Evolutionary conservation across 1,140 invertebrate genomes (phyloP), one percentile per base, ranked within the genome.

Genomic region (Drosophila pachea): DNA sequence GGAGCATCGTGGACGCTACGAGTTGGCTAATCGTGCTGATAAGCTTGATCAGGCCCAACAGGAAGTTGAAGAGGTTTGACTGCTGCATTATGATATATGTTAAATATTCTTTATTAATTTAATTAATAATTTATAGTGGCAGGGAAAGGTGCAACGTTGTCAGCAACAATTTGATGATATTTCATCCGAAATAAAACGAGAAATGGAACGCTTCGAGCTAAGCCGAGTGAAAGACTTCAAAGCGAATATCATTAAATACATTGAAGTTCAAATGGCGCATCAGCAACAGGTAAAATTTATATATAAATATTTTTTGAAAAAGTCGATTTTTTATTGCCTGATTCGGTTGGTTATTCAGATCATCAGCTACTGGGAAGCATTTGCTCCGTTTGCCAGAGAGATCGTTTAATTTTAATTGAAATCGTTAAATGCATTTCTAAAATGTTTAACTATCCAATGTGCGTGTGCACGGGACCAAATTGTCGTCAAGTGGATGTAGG

Each of bases 101-200:
- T 48, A 31, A 12, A 33, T 43, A 6, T 16, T 0, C 9, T 14
- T 29, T 38, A 29, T 1, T 16, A 2, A 33, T 3, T 9, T 60
- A 33, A 16, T 1, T 4, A 32, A 0, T 45, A 48, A 55, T 29
- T 3, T 5, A 0, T 88, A 97, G 92, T 99, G 97, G 96, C 97
- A 99, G 89, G 92, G 95, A 1, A 99, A 99, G 90, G 97, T 99
- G 7, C 97, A 99, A 83, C 93, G 97, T 74, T 96, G 97, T 7
- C 96, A 99, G 89, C 96, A 98, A 86, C 97, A 99, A 84, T 99
- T 99, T 90, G 95, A 99, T 87, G 94, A 95, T 77, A 99, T 99
- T 87, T 99, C 97, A 1, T 94, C 94, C 74, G 97, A 97, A 90
- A 99, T 99, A 72, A 97, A 98, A 87, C 95, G 95, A 63, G 98